phyloP scores from a whole-genome alignment of 2,113 vertebrate genomes.

The Epinephelus moara region DNA sequence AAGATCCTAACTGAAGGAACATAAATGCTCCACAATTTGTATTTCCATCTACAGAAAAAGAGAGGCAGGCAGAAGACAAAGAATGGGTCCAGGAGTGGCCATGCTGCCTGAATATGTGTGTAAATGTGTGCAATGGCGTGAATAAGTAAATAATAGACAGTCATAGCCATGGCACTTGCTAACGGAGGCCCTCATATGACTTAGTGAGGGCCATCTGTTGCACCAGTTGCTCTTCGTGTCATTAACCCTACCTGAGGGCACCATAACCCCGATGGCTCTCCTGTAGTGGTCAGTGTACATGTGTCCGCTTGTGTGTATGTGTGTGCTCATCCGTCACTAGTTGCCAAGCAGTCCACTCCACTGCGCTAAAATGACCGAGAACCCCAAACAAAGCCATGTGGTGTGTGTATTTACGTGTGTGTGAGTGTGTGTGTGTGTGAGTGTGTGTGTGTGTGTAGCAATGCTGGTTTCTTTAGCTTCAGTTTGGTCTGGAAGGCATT shows the following conservation, averaged over 20 bases:
- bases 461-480: conserved; percentile 1
- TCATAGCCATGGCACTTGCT: conserved; percentile 40
- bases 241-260: conserved; percentile 71
- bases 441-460: conserved; percentile 23
- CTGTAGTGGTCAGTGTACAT: conserved; percentile 28
- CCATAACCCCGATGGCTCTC: conserved; percentile 66
- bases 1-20: neutral
- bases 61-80: neutral
- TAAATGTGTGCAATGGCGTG: conserved; percentile 69
- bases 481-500: neutral
- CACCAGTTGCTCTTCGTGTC: conserved; percentile 60
- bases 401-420: conserved; percentile 15
- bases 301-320: conserved; percentile 20
- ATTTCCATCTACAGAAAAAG: conserved; percentile 31
- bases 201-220: conserved; percentile 71
- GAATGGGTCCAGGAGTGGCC: conserved; percentile 16
- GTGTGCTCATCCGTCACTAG: conserved; percentile 40
- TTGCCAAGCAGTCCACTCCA: conserved; percentile 72
- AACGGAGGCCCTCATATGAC: conserved; percentile 63
- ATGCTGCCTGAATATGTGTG: conserved; percentile 52
- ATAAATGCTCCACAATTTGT: neutral
- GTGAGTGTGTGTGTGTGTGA: conserved; percentile 11
- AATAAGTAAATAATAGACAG: conserved; percentile 69
- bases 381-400: conserved; percentile 74
- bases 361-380: conserved; percentile 44